phyloP scores from a whole-genome alignment of 2,113 vertebrate species.

The Catagonus wagneri region DNA sequence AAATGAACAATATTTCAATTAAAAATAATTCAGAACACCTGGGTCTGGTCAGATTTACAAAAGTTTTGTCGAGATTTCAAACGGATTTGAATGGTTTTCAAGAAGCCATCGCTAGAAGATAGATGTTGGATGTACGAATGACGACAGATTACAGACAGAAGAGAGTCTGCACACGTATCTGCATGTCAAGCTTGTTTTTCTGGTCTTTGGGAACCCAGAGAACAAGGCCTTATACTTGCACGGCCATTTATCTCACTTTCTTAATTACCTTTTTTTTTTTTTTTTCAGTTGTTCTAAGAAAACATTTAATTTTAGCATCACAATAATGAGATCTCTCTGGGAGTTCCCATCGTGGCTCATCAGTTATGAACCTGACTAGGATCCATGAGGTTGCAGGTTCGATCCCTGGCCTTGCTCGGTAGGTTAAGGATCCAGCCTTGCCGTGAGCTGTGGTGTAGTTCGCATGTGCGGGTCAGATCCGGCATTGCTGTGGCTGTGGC shows the following conservation, averaged over 20 bases:
- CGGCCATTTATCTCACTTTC: neutral
- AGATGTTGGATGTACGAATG: neutral
- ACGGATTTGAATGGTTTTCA: neutral
- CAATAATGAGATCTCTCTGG: neutral
- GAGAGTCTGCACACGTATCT: neutral
- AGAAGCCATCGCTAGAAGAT: neutral
- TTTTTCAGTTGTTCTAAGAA: neutral
- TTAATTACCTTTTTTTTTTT: neutral
- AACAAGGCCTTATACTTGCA: neutral
- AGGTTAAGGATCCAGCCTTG: too few relatives aligned
- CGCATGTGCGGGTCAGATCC: too few relatives aligned
- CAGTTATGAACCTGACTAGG: too few relatives aligned
- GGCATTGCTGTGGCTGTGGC: too few relatives aligned
- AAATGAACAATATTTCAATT: neutral
- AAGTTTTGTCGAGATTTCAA: neutral
- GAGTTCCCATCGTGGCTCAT: too few relatives aligned
- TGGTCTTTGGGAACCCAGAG: neutral
- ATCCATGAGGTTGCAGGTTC: too few relatives aligned
- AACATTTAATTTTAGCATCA: constrained; percentile 43
- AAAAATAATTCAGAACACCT: neutral
- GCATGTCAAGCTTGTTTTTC: neutral
- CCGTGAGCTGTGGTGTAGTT: too few relatives aligned
- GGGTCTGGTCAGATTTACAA: neutral
- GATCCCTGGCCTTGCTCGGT: too few relatives aligned
- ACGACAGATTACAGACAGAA: neutral